Percentiles rank a stretch among this genome's conserved stretches.
Evolutionary conservation across 2,888 invertebrate genomes (phyloP).

Genomic region (Pyrocoelia pectoralis): DNA sequence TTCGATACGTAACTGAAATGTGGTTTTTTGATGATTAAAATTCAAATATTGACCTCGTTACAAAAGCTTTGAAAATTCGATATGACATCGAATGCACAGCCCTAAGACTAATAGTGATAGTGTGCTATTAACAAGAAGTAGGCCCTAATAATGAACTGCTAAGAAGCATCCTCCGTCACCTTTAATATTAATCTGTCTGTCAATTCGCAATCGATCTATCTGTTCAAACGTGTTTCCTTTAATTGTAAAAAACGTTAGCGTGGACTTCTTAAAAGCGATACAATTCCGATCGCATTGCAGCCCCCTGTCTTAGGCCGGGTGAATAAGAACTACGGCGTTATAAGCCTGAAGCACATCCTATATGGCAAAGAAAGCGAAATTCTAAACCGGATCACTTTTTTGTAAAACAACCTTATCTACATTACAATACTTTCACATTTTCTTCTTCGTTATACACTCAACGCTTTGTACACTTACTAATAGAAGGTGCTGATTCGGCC

Average conservation of each 20-base stretch:
- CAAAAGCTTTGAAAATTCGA: conserved; percentile 37
- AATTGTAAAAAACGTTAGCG: conserved; percentile 19
- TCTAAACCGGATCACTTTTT: conserved; percentile 43
- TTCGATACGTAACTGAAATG: conserved; percentile 25
- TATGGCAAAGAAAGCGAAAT: conserved; percentile 51
- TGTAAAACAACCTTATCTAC: conserved; percentile 20
- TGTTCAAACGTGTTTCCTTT: conserved; percentile 4
- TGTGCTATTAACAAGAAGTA: conserved; percentile 41
- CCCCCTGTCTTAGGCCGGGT: conserved; percentile 51
- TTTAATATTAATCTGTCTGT: conserved; percentile 33
- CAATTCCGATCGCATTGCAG: conserved; percentile 58
- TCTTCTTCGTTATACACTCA: conserved; percentile 20
- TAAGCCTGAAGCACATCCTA: conserved; percentile 41
- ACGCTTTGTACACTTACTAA: conserved; percentile 25
- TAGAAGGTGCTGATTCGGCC: conserved; percentile 27
- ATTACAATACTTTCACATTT: conserved; percentile 22
- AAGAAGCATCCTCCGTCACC: conserved; percentile 44
- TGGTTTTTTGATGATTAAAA: conserved; percentile 34
- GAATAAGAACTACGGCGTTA: conserved; percentile 40
- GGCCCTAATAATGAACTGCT: conserved; percentile 49
- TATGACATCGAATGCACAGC: conserved; percentile 45
- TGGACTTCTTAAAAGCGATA: conserved; percentile 34
- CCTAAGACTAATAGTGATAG: conserved; percentile 46
- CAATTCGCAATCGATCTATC: conserved; percentile 41
- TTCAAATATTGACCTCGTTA: conserved; percentile 29